Evolutionary conservation across 2,888 invertebrate species (phyloP), one percentile per base, ranked within the genome.

Genomic region (Apotomis betuletana): DNA sequence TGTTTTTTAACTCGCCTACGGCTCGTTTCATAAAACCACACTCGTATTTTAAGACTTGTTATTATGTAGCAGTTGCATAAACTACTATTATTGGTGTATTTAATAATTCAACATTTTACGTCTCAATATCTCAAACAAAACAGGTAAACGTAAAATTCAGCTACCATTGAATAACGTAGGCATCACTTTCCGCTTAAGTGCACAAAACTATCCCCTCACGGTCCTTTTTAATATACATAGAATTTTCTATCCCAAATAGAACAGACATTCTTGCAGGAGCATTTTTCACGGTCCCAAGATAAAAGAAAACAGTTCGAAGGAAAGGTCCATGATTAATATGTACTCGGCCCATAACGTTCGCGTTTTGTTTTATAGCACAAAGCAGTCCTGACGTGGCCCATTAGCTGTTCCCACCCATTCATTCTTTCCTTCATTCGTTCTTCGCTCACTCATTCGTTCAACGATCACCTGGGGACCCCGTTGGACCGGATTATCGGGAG

Each of bases 381-480:
- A 86, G 80, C 83, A 86, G 87, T 83, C 85, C 84, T 90, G 88
- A 88, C 90, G 85, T 83, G 85, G 80, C 75, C 88, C 90, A 90
- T 91, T 91, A 90, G 83, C 80, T 79, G 79, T 74, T 77, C 81
- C 84, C 85, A 82, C 83, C 88, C 86, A 83, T 85, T 86, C 87
- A 85, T 85, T 85, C 85, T 78, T 79, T 81, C 85, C 78, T 82
- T 83, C 87, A 80, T 86, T 85, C 86, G 80, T 78, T 86, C 81
- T 70, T 55, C 71, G 71, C 54, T 71, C 71, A 71, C 79, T 83
- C 85, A 83, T 87, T 87, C 85, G 81, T 80, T 82, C 84, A 84
- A 90, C 86, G 88, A 86, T 87, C 89, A 90, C 89, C 90, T 90
- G 86, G 90, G 90, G 91, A 90, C 85, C 76, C 41, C 41, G 41